Evolutionary conservation across 2,113 vertebrate species (phyloP).

Genomic region (Psephotus haematonotus): DNA sequence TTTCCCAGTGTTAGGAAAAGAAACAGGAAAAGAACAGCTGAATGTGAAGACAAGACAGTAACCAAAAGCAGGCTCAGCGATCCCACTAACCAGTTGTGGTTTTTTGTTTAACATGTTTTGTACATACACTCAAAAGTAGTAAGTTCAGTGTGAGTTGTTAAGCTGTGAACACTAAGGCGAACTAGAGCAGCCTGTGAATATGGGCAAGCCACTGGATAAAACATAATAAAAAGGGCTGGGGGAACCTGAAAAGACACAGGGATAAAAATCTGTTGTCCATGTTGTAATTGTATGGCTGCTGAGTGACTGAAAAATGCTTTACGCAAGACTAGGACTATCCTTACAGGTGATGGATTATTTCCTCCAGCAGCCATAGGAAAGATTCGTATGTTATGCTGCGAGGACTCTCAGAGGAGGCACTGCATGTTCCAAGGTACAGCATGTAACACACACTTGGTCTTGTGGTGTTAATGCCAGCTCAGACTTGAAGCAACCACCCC

Average conservation of each 20-base stretch:
- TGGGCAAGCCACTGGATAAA: neutral
- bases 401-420: neutral
- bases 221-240: neutral
- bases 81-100: neutral
- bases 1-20: neutral
- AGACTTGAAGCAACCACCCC: neutral
- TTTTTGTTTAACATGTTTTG: neutral
- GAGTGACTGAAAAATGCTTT: constrained; percentile 1
- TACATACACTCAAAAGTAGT: neutral
- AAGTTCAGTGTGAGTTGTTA: constrained; percentile 1
- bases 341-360: neutral
- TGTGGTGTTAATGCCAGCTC: neutral
- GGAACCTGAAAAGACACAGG: neutral
- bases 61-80: neutral
- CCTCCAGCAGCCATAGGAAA: neutral
- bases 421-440: neutral
- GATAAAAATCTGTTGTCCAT: constrained; percentile 38
- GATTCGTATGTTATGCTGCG: fast-evolving
- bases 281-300: constrained; percentile 17
- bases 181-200: neutral
- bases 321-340: neutral
- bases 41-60: neutral
- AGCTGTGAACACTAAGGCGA: constrained; percentile 39
- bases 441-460: neutral
- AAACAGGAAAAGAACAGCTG: neutral